A percentile compares a stretch with the other conserved stretches of the same genome.
These are phyloP conservation scores for Dryobotodes eremita DNA, from an alignment of 2,888 invertebrate genomes.

Conservation along the genomic window DNA sequence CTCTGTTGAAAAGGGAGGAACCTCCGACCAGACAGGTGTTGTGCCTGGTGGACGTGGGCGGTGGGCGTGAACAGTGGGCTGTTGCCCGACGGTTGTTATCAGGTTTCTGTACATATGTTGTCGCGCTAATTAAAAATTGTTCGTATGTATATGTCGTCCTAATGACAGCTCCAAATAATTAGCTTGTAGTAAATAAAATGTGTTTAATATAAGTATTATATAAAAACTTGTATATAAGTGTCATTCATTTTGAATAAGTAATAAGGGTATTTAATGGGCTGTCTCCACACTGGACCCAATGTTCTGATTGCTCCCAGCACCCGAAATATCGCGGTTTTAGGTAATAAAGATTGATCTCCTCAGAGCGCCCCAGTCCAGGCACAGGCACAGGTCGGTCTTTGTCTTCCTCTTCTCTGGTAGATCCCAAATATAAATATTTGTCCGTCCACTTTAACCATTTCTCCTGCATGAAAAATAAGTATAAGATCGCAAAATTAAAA, in stretches of 20 bases:
- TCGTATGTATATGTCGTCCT: not conserved
- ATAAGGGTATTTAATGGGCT: slow-evolving; percentile 56
- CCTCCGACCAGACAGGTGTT: too few relatives aligned
- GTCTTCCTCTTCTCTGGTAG: slow-evolving; percentile 80
- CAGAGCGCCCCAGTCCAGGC: slow-evolving; percentile 76
- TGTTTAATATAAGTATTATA: not conserved
- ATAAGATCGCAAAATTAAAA: not conserved
- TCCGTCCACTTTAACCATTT: slow-evolving; percentile 85
- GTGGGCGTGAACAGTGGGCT: too few relatives aligned
- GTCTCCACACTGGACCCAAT: slow-evolving; percentile 79
- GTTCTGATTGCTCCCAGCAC: slow-evolving; percentile 78
- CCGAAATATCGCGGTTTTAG: slow-evolving; percentile 79
- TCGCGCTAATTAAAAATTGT: not conserved
- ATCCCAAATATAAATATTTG: slow-evolving; percentile 90
- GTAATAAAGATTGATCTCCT: slow-evolving; percentile 78
- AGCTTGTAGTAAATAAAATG: not conserved
- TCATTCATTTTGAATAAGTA: slow-evolving; percentile 23
- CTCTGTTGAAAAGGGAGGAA: not conserved
- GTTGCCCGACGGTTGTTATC: not conserved
- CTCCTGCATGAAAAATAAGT: slow-evolving; percentile 28
- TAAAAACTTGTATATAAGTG: not conserved
- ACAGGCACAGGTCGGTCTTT: slow-evolving; percentile 75
- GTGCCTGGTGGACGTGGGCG: not conserved
- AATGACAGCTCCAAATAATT: not conserved
- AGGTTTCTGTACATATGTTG: not conserved